Conservation (phyloP, 2,113 vertebrate genomes). For the Canis aureus region DNA sequence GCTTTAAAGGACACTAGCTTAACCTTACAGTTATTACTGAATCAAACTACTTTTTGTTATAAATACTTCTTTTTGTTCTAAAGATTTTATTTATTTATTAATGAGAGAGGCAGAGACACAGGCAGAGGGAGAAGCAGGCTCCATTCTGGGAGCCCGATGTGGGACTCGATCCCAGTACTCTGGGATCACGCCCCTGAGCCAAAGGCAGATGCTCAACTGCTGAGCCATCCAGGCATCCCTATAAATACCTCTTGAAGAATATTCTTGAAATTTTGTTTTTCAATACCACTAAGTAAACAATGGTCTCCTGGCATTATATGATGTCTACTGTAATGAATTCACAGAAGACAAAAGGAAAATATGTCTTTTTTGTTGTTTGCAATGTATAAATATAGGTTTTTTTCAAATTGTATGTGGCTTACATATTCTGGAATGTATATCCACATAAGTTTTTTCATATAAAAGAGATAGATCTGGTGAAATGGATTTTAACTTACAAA, state of each 20-base stretch:
- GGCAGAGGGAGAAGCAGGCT: too few species aligned
- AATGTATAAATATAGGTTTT: conserved; percentile 6
- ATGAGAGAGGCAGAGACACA: too few species aligned
- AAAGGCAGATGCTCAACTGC: too few species aligned
- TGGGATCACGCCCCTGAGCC: too few species aligned
- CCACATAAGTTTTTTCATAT: background rate
- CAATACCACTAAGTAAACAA: background rate
- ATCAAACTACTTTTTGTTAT: background rate
- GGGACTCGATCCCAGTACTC: too few species aligned
- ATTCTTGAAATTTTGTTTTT: background rate
- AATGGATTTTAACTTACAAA: conserved; percentile 59
- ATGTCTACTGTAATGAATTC: background rate
- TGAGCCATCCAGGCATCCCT: background rate
- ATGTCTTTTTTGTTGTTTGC: conserved; percentile 1
- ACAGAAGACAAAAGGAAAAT: conserved; percentile 38
- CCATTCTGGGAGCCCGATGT: too few species aligned
- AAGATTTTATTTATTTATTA: too few species aligned
- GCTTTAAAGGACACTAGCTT: background rate
- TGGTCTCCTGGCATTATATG: background rate
- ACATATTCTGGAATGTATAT: conserved; percentile 31
- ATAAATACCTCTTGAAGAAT: background rate
- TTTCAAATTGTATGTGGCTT: conserved; percentile 38
- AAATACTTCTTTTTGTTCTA: background rate
- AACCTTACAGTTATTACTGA: background rate
- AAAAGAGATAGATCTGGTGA: background rate